Evolutionary conservation across 2,113 vertebrate genomes (phyloP).

Genomic region (Macroglossus sobrinus): DNA sequence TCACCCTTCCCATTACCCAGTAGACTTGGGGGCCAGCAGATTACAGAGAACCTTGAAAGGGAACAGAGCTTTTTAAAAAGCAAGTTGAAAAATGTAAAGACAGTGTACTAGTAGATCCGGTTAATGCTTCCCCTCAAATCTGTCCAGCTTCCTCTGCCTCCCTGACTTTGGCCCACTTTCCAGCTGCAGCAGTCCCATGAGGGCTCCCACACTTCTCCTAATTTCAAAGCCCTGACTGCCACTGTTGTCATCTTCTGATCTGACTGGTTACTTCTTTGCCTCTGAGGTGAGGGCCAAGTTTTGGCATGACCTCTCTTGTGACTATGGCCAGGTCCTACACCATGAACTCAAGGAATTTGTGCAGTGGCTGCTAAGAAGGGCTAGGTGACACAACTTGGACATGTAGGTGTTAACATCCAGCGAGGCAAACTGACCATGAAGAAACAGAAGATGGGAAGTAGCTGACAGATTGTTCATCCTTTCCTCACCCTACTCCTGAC

Average conservation of each 20-base stretch:
- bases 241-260: not conserved
- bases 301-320: not conserved
- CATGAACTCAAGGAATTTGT: not conserved
- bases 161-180: not conserved
- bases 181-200: not conserved
- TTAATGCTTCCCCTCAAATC: not conserved
- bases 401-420: not conserved
- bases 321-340: not conserved
- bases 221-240: not conserved
- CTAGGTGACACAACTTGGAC: not conserved
- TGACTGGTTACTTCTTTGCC: not conserved
- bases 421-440: not conserved
- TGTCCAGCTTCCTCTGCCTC: not conserved
- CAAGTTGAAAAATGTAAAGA: not conserved
- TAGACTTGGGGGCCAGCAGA: not conserved
- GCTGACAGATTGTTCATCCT: not conserved
- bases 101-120: too few species aligned
- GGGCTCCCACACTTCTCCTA: not conserved
- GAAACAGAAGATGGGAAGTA: not conserved
- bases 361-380: not conserved
- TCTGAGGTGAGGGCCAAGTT: not conserved
- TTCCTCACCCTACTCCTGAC: not conserved
- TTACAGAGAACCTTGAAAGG: not conserved
- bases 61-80: not conserved
- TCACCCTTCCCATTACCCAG: not conserved